These are phyloP conservation scores for Channa striata DNA, from an alignment of 2,797 vertebrate species.

Conservation along the genomic window DNA sequence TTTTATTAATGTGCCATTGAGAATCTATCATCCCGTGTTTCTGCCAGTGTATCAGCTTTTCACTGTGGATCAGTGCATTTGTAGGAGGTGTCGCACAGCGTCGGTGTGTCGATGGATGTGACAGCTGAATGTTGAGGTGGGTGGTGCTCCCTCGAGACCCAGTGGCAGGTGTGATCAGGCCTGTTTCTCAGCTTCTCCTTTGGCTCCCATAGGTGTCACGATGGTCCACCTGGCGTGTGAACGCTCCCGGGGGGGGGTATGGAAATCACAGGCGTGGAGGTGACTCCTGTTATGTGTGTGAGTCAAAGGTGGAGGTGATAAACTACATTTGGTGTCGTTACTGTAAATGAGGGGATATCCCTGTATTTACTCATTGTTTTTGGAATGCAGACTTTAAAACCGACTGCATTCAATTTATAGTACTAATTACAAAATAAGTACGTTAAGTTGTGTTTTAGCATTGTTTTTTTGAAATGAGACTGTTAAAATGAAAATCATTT, in stretches of 20 bases:
- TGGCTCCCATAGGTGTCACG: conserved; percentile 78
- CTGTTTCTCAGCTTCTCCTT: conserved; percentile 75
- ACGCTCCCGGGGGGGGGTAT: conserved; percentile 49
- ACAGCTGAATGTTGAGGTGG: conserved; percentile 65
- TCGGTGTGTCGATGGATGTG: conserved; percentile 53
- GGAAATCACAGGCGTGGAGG: conserved; percentile 56
- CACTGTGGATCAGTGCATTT: conserved; percentile 40
- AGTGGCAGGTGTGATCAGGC: conserved; percentile 72
- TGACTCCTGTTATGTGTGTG: conserved; percentile 46
- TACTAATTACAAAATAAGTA: neutral
- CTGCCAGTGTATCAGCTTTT: conserved; percentile 33
- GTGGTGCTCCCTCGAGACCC: conserved; percentile 65
- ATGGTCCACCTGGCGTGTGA: conserved; percentile 78
- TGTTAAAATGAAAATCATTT: too few species aligned
- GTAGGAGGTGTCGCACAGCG: conserved; percentile 36
- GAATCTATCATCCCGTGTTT: conserved; percentile 8
- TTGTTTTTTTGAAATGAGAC: too few species aligned
- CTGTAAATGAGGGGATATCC: conserved; percentile 16
- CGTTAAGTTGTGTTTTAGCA: too few species aligned
- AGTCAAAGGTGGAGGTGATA: conserved; percentile 57
- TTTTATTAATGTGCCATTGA: conserved; percentile 39
- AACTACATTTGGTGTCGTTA: conserved; percentile 31
- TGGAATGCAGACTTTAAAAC: neutral
- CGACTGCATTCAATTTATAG: neutral
- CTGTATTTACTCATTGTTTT: neutral